Evolutionary conservation across 2,113 vertebrate species (phyloP), one percentile per base, ranked within the genome.

Genomic region (Cheirogaleus medius): DNA sequence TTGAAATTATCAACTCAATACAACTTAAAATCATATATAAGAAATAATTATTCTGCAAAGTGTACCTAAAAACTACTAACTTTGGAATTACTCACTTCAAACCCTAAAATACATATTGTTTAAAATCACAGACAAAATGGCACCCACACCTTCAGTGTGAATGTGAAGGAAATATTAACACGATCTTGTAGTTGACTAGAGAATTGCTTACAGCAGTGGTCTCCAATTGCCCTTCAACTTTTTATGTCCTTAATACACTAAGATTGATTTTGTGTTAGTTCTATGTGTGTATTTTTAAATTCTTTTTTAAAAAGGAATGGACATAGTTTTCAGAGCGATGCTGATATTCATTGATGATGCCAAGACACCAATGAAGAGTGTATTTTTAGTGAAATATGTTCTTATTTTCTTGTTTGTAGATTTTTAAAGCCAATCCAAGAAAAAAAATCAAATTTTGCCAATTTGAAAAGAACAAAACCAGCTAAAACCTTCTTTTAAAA

Each of bases 381-480:
- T 74, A 81, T 97, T 97, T 97, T 96, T 81, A 89, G 39, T 44
- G 97, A 89, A 93, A 83, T 92, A 74, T 94, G 85, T 81, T 94
- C 91, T 96, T 97, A 71, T 93, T 96, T 97, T 95, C 83, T 87
- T 97, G 77, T 94, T 98, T 97, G 81, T 97, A 97, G 93, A 96
- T 93, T 97, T 89, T 91, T 96, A 97, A 96, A 97, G 80, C 60
- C 83, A 96, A 97, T 98, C 94, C 88, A 98, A 97, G 56, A 91
- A 85, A 52, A 37, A 97, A 97, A 88, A 90, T 90, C 78, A 96
- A 98, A 94, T 90, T 97, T 97, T 95, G 77, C 94, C 96, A 95
- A 97, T 97, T 98, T 97, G 95, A 95, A 97, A 97, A 95, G 97
- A 97, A 95, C 60, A 97, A 95, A 98, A 98, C 94, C 74, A 94